phyloP scores from a whole-genome alignment of 2,113 vertebrate species.

The Scalopus aquaticus region DNA sequence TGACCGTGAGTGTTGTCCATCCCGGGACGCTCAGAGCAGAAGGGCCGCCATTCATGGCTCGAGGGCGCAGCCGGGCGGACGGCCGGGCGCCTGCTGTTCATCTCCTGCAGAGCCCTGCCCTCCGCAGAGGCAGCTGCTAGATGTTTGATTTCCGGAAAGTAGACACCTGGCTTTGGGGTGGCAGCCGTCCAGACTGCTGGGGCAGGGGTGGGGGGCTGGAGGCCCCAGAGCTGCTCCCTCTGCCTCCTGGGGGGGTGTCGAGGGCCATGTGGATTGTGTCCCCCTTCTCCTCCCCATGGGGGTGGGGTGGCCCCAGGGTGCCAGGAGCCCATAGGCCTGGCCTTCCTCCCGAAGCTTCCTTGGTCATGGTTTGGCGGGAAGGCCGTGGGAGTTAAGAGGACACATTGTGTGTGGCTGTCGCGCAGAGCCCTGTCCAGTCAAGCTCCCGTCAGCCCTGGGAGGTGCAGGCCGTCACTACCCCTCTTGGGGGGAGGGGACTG shows the following conservation, averaged over 20 bases:
- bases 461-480: neutral
- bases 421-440: no score
- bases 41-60: no score
- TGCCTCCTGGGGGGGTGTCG: neutral
- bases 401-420: neutral
- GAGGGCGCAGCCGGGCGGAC: no score
- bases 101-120: neutral
- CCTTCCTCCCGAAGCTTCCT: neutral
- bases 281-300: no score
- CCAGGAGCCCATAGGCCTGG: neutral
- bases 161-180: neutral
- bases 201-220: neutral
- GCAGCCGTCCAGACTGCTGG: neutral
- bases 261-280: neutral
- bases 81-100: no score
- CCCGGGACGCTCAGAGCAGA: no score
- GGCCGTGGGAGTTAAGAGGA: neutral
- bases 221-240: neutral
- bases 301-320: neutral
- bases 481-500: no score
- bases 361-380: neutral
- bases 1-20: no score
- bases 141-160: neutral
- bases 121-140: neutral
- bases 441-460: neutral